A percentile compares a stretch with the other conserved stretches of the same genome.
These are phyloP conservation scores for Asbolus verrucosus DNA, from an alignment of 1,140 invertebrate genomes.

Conservation along the genomic window DNA sequence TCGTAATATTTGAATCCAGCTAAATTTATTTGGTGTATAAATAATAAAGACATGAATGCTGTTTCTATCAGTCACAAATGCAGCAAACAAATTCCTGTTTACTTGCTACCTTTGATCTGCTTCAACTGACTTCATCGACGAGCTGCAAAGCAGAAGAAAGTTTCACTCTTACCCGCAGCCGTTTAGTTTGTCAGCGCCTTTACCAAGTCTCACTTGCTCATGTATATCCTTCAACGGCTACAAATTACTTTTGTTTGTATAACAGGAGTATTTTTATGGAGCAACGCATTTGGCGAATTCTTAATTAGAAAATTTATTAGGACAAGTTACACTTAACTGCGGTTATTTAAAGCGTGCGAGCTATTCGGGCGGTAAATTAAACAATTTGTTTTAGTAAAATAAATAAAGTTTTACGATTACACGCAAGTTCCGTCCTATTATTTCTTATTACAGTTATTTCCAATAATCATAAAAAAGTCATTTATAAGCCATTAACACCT, in stretches of 20 bases:
- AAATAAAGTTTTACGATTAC: constrained; percentile 19
- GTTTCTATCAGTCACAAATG: constrained; percentile 2
- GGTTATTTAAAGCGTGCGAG: constrained; percentile 6
- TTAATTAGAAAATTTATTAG: constrained; percentile 11
- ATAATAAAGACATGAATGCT: background rate
- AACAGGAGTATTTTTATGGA: too few relatives aligned
- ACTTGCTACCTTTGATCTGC: background rate
- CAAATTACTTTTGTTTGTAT: constrained; percentile 7
- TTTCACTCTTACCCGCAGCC: too few relatives aligned
- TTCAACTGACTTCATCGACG: background rate
- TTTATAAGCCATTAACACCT: too few relatives aligned
- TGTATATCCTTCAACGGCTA: background rate
- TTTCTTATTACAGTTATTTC: too few relatives aligned
- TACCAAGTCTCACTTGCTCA: background rate
- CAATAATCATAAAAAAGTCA: too few relatives aligned
- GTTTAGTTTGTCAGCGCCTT: background rate
- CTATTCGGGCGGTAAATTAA: background rate
- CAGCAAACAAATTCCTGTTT: background rate
- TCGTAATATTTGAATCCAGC: too few relatives aligned
- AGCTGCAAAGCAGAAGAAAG: background rate
- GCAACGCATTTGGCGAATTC: constrained; percentile 1
- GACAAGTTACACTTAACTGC: constrained; percentile 2
- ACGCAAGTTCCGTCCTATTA: too few relatives aligned
- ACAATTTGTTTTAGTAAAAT: constrained; percentile 25
- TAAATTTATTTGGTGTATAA: background rate